Evolutionary conservation across 2,113 vertebrate species (phyloP).

Genomic region (Dasypus novemcinctus): DNA sequence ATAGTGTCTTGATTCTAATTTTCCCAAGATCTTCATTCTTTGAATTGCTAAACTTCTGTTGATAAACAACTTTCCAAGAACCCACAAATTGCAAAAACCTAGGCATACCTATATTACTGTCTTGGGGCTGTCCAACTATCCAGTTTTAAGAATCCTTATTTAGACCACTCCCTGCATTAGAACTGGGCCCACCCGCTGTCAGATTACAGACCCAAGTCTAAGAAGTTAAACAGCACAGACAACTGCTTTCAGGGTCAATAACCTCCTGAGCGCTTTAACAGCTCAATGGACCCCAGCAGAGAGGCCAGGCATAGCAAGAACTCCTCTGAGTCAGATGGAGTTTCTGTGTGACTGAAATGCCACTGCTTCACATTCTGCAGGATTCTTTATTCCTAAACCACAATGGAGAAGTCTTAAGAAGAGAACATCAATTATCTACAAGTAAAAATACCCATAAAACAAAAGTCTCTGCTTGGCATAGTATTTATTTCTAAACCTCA

Average conservation of each 20-base stretch:
- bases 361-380: background rate
- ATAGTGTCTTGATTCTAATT: too few relatives aligned
- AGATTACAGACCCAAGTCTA: slow-evolving; percentile 79
- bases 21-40: background rate
- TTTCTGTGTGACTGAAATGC: background rate
- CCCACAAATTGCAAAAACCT: too few relatives aligned
- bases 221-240: slow-evolving; percentile 78
- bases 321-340: background rate
- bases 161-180: too few relatives aligned
- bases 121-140: slow-evolving; percentile 61
- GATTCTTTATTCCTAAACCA: background rate
- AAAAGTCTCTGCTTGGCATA: too few relatives aligned
- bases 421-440: background rate
- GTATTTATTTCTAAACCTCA: too few relatives aligned
- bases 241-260: slow-evolving; percentile 69
- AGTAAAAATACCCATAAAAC: background rate
- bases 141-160: slow-evolving; percentile 73
- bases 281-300: too few relatives aligned
- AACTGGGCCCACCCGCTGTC: slow-evolving; percentile 80
- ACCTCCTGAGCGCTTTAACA: slow-evolving; percentile 53
- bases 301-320: background rate
- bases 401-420: background rate
- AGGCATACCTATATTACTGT: slow-evolving; percentile 46
- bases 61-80: slow-evolving; percentile 25
- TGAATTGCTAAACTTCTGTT: background rate